Percentiles rank a stretch among this genome's conserved stretches.
These are phyloP conservation scores for Holothuria leucospilota DNA, from an alignment of 53 echinoderm and acorn worm genomes.

Conservation along the genomic window DNA sequence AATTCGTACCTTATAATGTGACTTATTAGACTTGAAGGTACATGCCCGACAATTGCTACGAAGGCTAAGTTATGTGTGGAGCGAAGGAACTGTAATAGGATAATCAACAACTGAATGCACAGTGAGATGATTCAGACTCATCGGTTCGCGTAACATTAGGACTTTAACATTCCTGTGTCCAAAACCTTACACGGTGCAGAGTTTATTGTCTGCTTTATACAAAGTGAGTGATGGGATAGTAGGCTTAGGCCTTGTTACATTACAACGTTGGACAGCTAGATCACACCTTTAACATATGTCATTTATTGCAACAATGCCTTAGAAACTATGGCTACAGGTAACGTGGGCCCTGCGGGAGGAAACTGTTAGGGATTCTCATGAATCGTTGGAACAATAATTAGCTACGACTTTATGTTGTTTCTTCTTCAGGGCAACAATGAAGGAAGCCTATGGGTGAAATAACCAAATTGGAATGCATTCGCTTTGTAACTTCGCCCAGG, in stretches of 20 bases:
- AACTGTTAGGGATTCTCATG: constrained; percentile 11
- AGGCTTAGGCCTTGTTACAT: not conserved
- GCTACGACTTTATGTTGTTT: not conserved
- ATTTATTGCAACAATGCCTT: constrained; percentile 11
- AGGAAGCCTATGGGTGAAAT: constrained; percentile 24
- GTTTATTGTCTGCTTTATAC: not conserved
- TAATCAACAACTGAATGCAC: too few relatives aligned
- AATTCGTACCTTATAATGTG: too few relatives aligned
- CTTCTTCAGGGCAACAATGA: constrained; percentile 4
- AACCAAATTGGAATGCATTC: not conserved
- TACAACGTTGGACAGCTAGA: not conserved
- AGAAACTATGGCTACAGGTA: not conserved
- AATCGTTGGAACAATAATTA: not conserved
- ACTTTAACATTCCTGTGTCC: too few relatives aligned
- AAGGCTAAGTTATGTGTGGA: too few relatives aligned
- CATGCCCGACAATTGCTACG: too few relatives aligned
- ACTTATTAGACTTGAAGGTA: too few relatives aligned
- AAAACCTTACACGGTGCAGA: too few relatives aligned
- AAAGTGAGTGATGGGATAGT: constrained; percentile 12
- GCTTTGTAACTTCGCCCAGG: too few relatives aligned
- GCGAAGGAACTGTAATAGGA: too few relatives aligned
- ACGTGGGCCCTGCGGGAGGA: not conserved
- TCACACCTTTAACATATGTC: constrained; percentile 11
- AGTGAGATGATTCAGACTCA: too few relatives aligned
- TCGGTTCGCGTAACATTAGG: too few relatives aligned